These are phyloP conservation scores for Drosophila simulans DNA, from an alignment of 1,140 invertebrate species.

Conservation along the genomic window DNA sequence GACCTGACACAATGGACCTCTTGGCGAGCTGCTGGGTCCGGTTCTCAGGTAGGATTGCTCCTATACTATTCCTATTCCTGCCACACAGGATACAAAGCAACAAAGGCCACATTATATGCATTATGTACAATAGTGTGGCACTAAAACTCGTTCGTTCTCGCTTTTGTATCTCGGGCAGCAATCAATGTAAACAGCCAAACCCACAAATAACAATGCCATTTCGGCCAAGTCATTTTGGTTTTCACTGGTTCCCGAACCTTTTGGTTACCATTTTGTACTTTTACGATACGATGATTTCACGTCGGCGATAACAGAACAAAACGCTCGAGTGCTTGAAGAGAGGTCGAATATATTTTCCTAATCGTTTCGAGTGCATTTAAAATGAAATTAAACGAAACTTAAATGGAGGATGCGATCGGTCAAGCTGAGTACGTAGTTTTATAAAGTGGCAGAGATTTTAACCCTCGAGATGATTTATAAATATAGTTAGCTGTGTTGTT, in stretches of 20 bases:
- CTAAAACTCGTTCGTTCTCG: conserved; percentile 39
- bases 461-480: conserved; percentile 1
- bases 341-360: conserved; percentile 21
- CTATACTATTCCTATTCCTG: neutral
- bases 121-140: conserved; percentile 1
- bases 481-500: conserved; percentile 2
- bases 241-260: conserved; percentile 40
- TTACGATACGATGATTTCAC: conserved; percentile 45
- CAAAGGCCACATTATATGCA: conserved; percentile 19
- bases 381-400: conserved; percentile 49
- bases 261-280: conserved; percentile 52
- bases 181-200: conserved; percentile 61
- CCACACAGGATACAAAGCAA: conserved; percentile 19
- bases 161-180: conserved; percentile 42
- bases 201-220: conserved; percentile 42
- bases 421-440: conserved; percentile 3
- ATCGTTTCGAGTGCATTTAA: conserved; percentile 61
- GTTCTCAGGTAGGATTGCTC: conserved; percentile 34
- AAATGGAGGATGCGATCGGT: conserved; percentile 1
- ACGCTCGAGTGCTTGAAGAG: conserved; percentile 26
- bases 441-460: conserved; percentile 8
- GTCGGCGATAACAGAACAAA: conserved; percentile 53
- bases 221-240: conserved; percentile 60
- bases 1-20: conserved; percentile 50
- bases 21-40: conserved; percentile 2